Percentiles rank a stretch among this genome's conserved stretches.
Conservation (phyloP, 2,113 vertebrate species). For the Cyprinodon brontotheroides region DNA sequence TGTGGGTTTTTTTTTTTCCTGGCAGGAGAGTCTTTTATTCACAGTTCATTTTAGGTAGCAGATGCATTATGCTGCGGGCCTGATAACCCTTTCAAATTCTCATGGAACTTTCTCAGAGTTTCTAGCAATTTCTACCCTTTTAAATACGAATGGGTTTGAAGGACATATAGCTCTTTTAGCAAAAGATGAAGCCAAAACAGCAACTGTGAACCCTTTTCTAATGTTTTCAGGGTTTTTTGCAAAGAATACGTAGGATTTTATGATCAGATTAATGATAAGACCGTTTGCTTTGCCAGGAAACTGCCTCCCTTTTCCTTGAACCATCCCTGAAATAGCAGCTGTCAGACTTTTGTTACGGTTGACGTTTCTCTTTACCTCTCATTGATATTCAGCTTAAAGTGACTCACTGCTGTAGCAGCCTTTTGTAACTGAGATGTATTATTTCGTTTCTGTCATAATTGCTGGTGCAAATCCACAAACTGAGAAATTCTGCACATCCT, state of each 20-base stretch:
- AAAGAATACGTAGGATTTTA: not conserved
- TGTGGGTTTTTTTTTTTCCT: not conserved
- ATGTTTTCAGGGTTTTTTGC: not conserved
- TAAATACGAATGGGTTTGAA: not conserved
- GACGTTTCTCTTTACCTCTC: conserved; percentile 39
- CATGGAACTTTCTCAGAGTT: not conserved
- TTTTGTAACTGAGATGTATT: conserved; percentile 56
- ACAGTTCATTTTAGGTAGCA: not conserved
- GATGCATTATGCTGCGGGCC: not conserved
- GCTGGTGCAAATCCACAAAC: conserved; percentile 21
- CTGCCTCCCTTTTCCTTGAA: not conserved
- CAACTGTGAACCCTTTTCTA: not conserved
- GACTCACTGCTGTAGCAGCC: conserved; percentile 56
- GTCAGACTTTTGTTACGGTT: conserved; percentile 61
- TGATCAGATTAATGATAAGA: not conserved
- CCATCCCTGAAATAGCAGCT: conserved; percentile 9
- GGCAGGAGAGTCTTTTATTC: not conserved
- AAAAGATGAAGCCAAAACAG: too few species aligned
- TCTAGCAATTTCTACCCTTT: not conserved
- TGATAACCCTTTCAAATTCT: not conserved
- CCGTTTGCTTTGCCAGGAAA: not conserved
- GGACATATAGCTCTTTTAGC: not conserved
- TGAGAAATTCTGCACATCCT: conserved; percentile 13
- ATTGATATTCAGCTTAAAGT: conserved; percentile 52
- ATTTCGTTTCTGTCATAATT: conserved; percentile 29